These are phyloP conservation scores for Strix occidentalis DNA, from an alignment of 2,797 vertebrate species.

Conservation along the genomic window DNA sequence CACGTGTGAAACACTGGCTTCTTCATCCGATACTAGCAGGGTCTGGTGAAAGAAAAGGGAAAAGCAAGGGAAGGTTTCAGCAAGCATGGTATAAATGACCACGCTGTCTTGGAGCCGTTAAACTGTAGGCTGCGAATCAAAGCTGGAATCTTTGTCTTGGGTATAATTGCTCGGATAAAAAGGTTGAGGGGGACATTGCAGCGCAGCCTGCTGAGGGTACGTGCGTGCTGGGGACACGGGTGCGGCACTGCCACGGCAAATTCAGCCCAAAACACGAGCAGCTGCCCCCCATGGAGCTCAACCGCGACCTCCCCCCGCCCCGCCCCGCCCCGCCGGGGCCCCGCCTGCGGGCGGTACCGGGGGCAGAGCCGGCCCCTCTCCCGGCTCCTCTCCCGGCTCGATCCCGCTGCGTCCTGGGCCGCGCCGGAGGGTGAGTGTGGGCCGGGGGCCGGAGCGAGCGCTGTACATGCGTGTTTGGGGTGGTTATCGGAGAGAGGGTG, in stretches of 20 bases:
- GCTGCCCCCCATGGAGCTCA: background rate
- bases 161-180: background rate
- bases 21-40: background rate
- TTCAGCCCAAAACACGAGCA: fast-evolving
- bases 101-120: background rate
- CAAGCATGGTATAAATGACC: no score
- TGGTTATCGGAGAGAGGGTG: no score
- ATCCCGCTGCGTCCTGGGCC: background rate
- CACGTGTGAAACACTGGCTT: background rate
- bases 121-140: background rate
- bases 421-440: background rate
- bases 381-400: no score
- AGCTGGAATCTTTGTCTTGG: background rate
- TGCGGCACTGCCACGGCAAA: fast-evolving
- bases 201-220: fast-evolving
- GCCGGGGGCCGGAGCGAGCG: background rate
- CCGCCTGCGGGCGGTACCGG: background rate
- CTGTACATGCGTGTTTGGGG: no score
- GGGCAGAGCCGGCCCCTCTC: background rate
- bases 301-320: no score
- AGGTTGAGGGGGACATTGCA: fast-evolving
- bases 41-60: background rate
- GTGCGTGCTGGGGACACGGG: background rate
- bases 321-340: no score
- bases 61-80: background rate